phyloP scores from a whole-genome alignment of 2,797 vertebrate species.

The Margarornis squamiger region DNA sequence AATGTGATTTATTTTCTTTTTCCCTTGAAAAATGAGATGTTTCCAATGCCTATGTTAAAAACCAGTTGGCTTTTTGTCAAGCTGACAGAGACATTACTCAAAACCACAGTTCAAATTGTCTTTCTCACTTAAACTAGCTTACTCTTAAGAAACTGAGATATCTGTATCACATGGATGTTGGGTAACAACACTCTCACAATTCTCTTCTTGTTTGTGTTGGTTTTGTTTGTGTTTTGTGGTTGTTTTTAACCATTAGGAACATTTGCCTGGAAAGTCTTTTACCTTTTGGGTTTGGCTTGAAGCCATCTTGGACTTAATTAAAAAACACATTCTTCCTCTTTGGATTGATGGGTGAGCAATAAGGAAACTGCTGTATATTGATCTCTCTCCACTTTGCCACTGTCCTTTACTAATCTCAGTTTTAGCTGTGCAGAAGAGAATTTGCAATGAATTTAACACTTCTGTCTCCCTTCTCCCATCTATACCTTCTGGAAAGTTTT shows the following conservation, averaged over 20 bases:
- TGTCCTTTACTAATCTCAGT: neutral
- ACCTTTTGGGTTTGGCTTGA: slow-evolving; percentile 98
- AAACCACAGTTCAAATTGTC: neutral
- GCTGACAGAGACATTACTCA: neutral
- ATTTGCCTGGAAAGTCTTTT: slow-evolving; percentile 91
- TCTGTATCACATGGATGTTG: neutral
- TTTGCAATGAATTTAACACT: neutral
- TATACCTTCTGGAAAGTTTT: neutral
- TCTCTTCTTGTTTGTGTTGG: neutral
- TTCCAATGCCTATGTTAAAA: neutral
- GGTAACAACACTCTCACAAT: neutral
- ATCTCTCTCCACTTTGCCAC: neutral
- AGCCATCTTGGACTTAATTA: slow-evolving; percentile 95
- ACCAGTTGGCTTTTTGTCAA: neutral
- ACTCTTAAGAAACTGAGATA: neutral
- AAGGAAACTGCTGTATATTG: neutral
- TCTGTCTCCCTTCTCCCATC: neutral
- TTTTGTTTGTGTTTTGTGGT: neutral
- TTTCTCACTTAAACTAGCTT: neutral
- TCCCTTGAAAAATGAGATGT: neutral
- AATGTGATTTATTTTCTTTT: neutral
- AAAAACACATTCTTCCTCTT: slow-evolving; percentile 93
- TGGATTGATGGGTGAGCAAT: slow-evolving; percentile 93
- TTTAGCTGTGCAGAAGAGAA: neutral
- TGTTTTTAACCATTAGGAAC: slow-evolving; percentile 80